These are phyloP conservation scores for Monopis laevigella DNA, from an alignment of 2,888 invertebrate genomes.

Conservation along the genomic window DNA sequence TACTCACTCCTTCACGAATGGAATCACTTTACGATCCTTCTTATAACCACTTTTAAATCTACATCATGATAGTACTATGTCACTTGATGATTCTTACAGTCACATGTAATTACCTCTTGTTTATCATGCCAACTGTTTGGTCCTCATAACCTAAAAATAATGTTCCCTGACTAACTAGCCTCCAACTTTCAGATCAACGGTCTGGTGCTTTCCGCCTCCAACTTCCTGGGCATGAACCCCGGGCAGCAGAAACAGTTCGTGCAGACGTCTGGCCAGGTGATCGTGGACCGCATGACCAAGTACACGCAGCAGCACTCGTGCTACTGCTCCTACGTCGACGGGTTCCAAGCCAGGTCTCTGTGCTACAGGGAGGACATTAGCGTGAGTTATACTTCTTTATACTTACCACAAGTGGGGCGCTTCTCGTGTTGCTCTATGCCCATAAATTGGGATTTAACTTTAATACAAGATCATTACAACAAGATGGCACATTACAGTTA, in stretches of 20 bases:
- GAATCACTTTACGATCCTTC: too few species aligned
- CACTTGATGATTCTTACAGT: too few species aligned
- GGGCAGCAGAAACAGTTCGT: slow-evolving; percentile 70
- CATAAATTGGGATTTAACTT: too few species aligned
- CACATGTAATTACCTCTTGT: too few species aligned
- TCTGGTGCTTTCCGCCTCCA: slow-evolving; percentile 70
- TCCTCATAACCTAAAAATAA: too few species aligned
- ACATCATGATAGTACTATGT: too few species aligned
- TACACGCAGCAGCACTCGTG: slow-evolving; percentile 52
- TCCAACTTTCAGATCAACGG: slow-evolving; percentile 64
- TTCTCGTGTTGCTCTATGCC: too few species aligned
- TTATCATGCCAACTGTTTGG: too few species aligned
- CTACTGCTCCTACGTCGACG: slow-evolving; percentile 36
- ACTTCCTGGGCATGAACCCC: slow-evolving; percentile 63
- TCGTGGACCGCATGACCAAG: slow-evolving; percentile 42
- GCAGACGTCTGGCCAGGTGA: slow-evolving; percentile 56
- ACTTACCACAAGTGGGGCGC: too few species aligned
- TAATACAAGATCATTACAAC: too few species aligned
- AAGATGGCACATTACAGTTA: too few species aligned
- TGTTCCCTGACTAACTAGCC: background rate
- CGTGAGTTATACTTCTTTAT: background rate
- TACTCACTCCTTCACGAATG: too few species aligned
- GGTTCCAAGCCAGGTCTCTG: slow-evolving; percentile 38
- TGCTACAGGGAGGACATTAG: slow-evolving; percentile 24
- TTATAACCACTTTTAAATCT: background rate